These are phyloP conservation scores for Syrphus vitripennis DNA, from an alignment of 2,888 invertebrate genomes.

Conservation along the genomic window DNA sequence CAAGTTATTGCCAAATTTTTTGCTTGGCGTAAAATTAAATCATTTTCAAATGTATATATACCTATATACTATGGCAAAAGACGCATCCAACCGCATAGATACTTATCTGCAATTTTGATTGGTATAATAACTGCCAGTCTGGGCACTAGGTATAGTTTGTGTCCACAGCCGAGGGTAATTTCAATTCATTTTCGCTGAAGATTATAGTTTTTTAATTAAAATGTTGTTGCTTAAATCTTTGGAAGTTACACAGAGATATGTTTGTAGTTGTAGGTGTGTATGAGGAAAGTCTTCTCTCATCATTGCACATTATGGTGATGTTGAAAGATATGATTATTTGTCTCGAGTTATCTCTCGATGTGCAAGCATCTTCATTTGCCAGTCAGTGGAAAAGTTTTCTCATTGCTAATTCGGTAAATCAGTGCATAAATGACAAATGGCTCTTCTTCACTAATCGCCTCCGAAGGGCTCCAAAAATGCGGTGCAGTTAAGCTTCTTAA, in stretches of 20 bases:
- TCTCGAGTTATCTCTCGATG: neutral
- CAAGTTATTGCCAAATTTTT: constrained; percentile 12
- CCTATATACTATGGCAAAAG: neutral
- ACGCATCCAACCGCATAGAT: constrained; percentile 41
- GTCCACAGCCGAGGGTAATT: constrained; percentile 32
- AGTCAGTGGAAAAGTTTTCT: constrained; percentile 14
- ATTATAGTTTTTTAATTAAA: constrained; percentile 45
- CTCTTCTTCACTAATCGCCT: constrained; percentile 32
- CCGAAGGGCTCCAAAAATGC: constrained; percentile 43
- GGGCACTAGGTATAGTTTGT: constrained; percentile 3
- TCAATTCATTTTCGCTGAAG: constrained; percentile 30
- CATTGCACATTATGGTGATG: neutral
- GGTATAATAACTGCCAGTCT: constrained; percentile 4
- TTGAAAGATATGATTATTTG: constrained; percentile 18
- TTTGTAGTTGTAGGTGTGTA: neutral
- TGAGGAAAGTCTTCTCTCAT: neutral
- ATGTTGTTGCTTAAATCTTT: constrained; percentile 32
- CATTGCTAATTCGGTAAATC: constrained; percentile 39
- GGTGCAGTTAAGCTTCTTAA: constrained; percentile 45
- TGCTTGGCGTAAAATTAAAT: neutral
- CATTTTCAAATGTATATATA: neutral
- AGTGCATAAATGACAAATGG: constrained; percentile 32
- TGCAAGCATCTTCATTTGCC: neutral
- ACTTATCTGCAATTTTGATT: constrained; percentile 21
- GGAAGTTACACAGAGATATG: neutral